These are phyloP conservation scores for Pseudopleuronectes americanus DNA, from an alignment of 2,797 vertebrate genomes.

Conservation along the genomic window DNA sequence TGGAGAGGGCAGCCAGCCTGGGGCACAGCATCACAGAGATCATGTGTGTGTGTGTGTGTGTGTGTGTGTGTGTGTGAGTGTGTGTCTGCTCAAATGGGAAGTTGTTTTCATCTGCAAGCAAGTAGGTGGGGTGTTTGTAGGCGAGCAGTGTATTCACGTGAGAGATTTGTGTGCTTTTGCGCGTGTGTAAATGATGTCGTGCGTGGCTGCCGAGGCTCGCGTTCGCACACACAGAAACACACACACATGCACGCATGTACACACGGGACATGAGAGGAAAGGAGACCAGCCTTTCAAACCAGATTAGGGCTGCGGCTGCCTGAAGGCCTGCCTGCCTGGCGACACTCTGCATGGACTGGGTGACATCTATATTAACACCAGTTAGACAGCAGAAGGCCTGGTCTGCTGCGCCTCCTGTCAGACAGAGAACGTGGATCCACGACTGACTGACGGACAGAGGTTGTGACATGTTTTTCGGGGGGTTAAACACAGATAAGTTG, in stretches of 20 bases:
- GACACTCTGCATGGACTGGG: conserved; percentile 65
- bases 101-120: conserved; percentile 46
- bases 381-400: conserved; percentile 42
- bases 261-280: conserved; percentile 68
- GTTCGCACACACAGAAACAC: background rate
- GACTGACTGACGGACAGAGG: conserved; percentile 33
- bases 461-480: conserved; percentile 31
- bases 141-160: conserved; percentile 38
- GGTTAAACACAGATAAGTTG: conserved; percentile 35
- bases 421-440: conserved; percentile 13
- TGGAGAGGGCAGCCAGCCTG: conserved; percentile 79
- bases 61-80: conserved; percentile 29
- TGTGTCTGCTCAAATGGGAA: conserved; percentile 60
- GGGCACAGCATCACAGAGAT: conserved; percentile 76
- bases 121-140: conserved; percentile 51
- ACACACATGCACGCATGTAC: conserved; percentile 30
- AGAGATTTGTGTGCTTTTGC: conserved; percentile 13
- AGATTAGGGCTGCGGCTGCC: conserved; percentile 75
- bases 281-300: conserved; percentile 77
- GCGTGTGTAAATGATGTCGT: conserved; percentile 33
- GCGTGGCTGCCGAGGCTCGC: conserved; percentile 19
- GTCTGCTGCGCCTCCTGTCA: conserved; percentile 51
- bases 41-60: conserved; percentile 54
- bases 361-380: conserved; percentile 74
- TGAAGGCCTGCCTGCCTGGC: conserved; percentile 70